Conservation (phyloP, 2,797 vertebrate species). For the Lerista edwardsae region DNA sequence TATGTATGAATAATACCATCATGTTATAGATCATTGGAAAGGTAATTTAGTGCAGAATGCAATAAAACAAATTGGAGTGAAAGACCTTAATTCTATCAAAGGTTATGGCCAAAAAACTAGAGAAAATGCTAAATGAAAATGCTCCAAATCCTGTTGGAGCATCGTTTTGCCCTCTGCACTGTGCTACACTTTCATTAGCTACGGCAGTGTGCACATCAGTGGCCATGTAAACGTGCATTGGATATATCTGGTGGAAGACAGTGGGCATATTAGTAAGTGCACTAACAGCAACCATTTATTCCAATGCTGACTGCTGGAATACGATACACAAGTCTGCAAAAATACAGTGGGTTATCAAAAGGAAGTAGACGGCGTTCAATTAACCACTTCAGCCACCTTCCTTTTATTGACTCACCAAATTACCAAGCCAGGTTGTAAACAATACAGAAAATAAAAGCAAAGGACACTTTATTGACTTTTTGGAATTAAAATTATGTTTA, state of each 20-base stretch:
- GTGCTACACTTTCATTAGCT: too few species aligned
- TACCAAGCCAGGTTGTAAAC: background rate
- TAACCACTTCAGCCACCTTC: slow-evolving; percentile 47
- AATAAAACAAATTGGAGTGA: too few species aligned
- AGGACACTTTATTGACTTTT: slow-evolving; percentile 53
- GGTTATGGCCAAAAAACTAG: too few species aligned
- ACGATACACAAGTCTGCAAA: background rate
- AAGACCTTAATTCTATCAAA: too few species aligned
- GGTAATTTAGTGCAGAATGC: too few species aligned
- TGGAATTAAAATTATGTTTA: slow-evolving; percentile 63
- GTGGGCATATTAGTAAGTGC: background rate
- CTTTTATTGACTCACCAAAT: slow-evolving; percentile 51
- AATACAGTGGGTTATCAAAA: background rate
- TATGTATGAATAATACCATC: too few species aligned
- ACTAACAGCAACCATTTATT: rapidly evolving
- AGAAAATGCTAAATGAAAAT: too few species aligned
- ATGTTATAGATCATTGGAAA: too few species aligned
- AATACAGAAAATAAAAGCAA: slow-evolving; percentile 42
- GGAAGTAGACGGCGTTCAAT: slow-evolving; percentile 44
- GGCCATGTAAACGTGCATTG: background rate
- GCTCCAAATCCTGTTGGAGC: too few species aligned
- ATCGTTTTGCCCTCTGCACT: too few species aligned
- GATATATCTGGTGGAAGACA: background rate
- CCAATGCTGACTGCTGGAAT: background rate
- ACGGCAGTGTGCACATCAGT: background rate